Percentiles rank a stretch among this genome's conserved stretches.
Evolutionary conservation across 2,888 invertebrate species (phyloP).

Genomic region (Cantharis rufa): DNA sequence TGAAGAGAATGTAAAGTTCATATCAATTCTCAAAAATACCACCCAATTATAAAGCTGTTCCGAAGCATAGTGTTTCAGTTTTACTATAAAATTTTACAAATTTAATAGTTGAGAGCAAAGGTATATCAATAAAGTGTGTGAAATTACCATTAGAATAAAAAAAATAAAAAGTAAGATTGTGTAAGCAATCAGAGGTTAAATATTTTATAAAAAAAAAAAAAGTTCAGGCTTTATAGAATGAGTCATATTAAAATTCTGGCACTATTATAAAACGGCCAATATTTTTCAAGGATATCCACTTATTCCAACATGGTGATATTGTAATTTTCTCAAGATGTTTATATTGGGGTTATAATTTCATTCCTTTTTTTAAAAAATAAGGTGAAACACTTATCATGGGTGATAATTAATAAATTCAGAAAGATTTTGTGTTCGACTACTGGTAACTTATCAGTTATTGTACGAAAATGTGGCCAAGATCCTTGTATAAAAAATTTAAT

Average conservation of each 20-base stretch:
- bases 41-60: too few species aligned
- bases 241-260: not conserved
- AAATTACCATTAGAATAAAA: not conserved
- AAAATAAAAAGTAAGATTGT: not conserved
- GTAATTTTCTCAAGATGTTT: not conserved
- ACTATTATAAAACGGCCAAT: not conserved
- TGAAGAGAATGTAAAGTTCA: too few species aligned
- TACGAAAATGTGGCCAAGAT: not conserved
- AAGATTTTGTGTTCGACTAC: not conserved
- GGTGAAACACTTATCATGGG: not conserved
- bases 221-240: not conserved
- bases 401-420: too few species aligned
- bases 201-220: not conserved
- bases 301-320: not conserved
- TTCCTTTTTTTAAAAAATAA: not conserved
- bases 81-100: too few species aligned
- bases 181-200: not conserved
- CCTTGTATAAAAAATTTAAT: not conserved
- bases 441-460: not conserved
- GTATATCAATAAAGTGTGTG: not conserved
- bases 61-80: too few species aligned
- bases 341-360: not conserved
- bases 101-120: not conserved
- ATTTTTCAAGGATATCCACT: not conserved
- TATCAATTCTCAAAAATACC: too few species aligned